Base-by-base conservation (phyloP, 2,113 vertebrate genomes). In the Eudyptes chrysolophus region DNA sequence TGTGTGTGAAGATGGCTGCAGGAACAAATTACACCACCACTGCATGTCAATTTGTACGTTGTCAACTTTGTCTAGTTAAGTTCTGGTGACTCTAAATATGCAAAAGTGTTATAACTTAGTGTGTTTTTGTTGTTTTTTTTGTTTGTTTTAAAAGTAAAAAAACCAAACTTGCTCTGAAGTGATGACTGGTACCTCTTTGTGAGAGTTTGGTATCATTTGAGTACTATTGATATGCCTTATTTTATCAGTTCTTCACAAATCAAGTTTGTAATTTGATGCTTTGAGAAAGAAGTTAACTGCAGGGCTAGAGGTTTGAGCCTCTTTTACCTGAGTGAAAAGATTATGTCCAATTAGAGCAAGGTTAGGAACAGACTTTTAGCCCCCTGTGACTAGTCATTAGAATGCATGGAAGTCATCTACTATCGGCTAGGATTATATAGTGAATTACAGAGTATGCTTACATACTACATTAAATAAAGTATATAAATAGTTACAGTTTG, bases 31-130 rank as follows among this genome's bases (percentile, higher is more conserved):
- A 79, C 99, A 99, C 96, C 99, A 99, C 90, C 99, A 99, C 95
- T 99, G 99, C 99, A 99, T 99, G 99, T 99, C 99, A 51, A 99
- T 99, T 93, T 99, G 99, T 99, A 98, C 13, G 99, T 98, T 94
- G 36, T 85, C 36, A 22, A 49, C n/a, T 80, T 71, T 54, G 12
- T 70, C 42, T 62, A 26, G 4, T 40, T 36, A 49, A 48, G 1
- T 87, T 62, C 11, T 83, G 25, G 10, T 66, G 61, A 48, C 32
- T 69, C 51, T 91, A 61, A 74, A 76, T 74, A 44, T 21, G 13
- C 14, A 18, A 6, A 86, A 76, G 5, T 51, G 29, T n/a, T 94
- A 4, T 11, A 84, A 36, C 3, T 64, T 14, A 6, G 4, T 52
- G 11, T 55, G 26, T 2, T 22, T 54, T 77, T 1, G 2, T 30